phyloP scores from a whole-genome alignment of 2,113 vertebrate genomes.

The Bos indicus region DNA sequence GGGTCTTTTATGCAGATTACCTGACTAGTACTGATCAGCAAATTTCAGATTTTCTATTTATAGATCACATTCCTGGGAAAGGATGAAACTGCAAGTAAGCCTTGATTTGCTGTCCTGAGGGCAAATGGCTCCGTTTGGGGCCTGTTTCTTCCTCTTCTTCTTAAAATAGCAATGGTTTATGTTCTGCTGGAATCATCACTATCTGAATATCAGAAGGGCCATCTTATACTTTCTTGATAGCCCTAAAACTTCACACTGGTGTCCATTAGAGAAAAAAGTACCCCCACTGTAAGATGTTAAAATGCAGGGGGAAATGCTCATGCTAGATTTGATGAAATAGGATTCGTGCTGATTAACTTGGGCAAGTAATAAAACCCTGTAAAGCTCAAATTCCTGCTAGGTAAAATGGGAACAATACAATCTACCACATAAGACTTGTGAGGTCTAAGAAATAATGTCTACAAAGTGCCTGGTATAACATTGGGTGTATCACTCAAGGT shows the following conservation, averaged over 20 bases:
- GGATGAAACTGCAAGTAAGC: not conserved
- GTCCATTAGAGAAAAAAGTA: not conserved
- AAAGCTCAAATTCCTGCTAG: not conserved
- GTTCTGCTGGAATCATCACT: not conserved
- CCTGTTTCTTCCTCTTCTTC: not conserved
- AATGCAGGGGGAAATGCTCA: not conserved
- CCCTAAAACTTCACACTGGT: not conserved
- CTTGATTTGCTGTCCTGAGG: not conserved
- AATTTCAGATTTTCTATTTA: not conserved
- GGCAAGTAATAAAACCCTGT: not conserved
- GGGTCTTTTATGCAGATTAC: not conserved
- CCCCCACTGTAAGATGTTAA: not conserved
- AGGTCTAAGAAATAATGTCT: not conserved
- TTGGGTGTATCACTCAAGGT: not conserved
- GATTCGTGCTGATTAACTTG: not conserved
- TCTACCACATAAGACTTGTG: not conserved
- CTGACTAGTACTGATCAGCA: not conserved
- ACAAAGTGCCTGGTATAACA: not conserved
- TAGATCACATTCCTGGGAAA: not conserved
- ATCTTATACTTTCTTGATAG: not conserved
- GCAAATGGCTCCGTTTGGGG: not conserved
- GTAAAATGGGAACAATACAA: not conserved
- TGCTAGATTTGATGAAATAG: not conserved
- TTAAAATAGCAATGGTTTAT: not conserved
- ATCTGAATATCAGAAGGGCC: not conserved